Base-by-base conservation (phyloP, 2,797 vertebrate genomes). In the Neoniphon sammara region DNA sequence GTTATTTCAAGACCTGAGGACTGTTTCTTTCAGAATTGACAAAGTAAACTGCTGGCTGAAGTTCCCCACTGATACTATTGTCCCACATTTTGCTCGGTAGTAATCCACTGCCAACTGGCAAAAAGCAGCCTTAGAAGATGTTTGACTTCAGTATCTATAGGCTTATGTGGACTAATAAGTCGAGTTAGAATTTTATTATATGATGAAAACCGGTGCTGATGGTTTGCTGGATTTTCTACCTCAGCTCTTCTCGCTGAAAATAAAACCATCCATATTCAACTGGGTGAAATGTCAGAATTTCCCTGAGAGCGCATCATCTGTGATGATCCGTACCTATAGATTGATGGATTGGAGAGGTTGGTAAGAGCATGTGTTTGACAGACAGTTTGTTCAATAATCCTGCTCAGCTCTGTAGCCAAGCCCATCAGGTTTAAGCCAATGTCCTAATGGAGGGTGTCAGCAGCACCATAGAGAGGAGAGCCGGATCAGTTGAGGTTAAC, bases 341-440 rank as follows among this genome's bases (percentile, higher is more conserved):
- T 1, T 66, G 73, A 86, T 65, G n/a, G 66, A 52, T 67, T 61
- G 46, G 58, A 63, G 68, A 57, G 8, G 49, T 25, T 42, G 50
- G n/a, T 63, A 14, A 17, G 49, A 46, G 67, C 56, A 25, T 76
- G 55, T n/a, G 72, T 79, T 79, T 80, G 77, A 81, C 66, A 39
- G 64, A 81, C 64, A 73, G 67, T 70, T 64, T 72, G 50, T 34
- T 52, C 55, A 76, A 11, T 85, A 84, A 86, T 88, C 53, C 73
- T 62, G 64, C 70, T 89, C 75, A 79, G 72, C 70, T 75, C 42
- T 69, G 10, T 36, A 75, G 63, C 66, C n/a, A 66, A 42, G 63
- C 82, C 78, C 61, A 63, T 85, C 73, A 84, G 78, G 77, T 85
- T 86, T 73, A 83, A 82, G 71, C 58, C 82, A 20, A 46, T 54